Percentiles rank a stretch among this genome's conserved stretches.
These are phyloP conservation scores for Myrmecophaga tridactyla DNA, from an alignment of 2,113 vertebrate species.

Conservation along the genomic window DNA sequence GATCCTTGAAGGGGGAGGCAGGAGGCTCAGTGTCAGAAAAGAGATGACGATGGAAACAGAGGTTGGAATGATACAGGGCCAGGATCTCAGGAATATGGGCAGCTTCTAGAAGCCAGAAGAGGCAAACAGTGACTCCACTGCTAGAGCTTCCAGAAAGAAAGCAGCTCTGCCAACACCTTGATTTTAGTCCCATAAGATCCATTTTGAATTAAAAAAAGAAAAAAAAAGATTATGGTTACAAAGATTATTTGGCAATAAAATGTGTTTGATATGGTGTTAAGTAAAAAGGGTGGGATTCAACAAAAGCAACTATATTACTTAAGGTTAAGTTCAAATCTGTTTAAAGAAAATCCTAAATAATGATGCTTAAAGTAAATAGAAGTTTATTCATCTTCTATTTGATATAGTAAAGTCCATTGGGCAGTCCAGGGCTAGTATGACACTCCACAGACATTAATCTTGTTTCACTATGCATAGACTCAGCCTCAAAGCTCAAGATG, in stretches of 20 bases:
- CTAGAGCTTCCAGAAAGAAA: too few species aligned
- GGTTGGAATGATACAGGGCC: too few species aligned
- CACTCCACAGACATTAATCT: neutral
- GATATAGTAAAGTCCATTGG: neutral
- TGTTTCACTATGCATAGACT: neutral
- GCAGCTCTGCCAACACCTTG: too few species aligned
- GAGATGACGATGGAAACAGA: too few species aligned
- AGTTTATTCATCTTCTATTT: neutral
- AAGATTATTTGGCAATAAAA: constrained; percentile 32
- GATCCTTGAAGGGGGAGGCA: too few species aligned
- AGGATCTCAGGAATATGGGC: too few species aligned
- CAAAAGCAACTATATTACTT: neutral
- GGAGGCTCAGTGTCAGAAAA: too few species aligned
- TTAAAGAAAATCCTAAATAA: constrained; percentile 18
- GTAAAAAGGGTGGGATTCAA: neutral
- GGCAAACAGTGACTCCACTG: too few species aligned
- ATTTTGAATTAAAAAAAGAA: too few species aligned
- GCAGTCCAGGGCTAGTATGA: neutral
- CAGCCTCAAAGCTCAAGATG: neutral
- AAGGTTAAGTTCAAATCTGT: neutral
- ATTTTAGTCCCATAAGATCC: too few species aligned
- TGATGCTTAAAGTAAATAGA: neutral
- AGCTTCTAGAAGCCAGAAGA: too few species aligned
- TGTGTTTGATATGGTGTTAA: neutral
- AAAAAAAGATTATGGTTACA: constrained; percentile 36